These are phyloP conservation scores for Vidua macroura DNA, from an alignment of 2,113 vertebrate species.

Conservation along the genomic window DNA sequence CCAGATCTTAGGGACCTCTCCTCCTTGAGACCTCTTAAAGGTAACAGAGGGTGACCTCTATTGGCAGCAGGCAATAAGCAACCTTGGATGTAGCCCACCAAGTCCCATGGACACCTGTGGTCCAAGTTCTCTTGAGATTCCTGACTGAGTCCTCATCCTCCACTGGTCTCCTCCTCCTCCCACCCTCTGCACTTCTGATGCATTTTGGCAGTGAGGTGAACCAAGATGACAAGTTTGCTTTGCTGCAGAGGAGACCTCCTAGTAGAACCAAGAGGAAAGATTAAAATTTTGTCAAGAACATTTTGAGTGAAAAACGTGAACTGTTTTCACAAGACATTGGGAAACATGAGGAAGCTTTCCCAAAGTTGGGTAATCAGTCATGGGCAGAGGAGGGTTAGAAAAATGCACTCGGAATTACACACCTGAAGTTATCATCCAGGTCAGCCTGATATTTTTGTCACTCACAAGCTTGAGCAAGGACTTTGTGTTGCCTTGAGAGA, in stretches of 20 bases:
- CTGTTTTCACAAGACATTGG: background rate
- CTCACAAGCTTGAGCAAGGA: background rate
- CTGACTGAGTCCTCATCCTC: background rate
- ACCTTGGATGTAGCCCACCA: background rate
- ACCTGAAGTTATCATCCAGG: background rate
- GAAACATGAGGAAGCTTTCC: background rate
- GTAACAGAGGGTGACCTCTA: background rate
- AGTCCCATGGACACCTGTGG: background rate
- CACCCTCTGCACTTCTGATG: background rate
- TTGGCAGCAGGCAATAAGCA: background rate
- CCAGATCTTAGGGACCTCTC: background rate
- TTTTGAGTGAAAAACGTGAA: background rate
- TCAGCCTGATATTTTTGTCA: background rate
- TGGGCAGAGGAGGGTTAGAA: background rate
- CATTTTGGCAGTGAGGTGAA: background rate
- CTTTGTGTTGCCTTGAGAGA: background rate
- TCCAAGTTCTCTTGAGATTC: background rate
- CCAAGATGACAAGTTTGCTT: background rate
- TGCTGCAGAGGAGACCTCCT: background rate
- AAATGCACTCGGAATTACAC: background rate
- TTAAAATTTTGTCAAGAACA: background rate
- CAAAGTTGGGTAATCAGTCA: fast-evolving
- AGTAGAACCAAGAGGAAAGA: background rate
- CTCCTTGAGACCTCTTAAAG: background rate
- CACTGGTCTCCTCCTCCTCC: background rate